Evolutionary conservation across 2,113 vertebrate species (phyloP).

Genomic region (Semnornis frantzii): DNA sequence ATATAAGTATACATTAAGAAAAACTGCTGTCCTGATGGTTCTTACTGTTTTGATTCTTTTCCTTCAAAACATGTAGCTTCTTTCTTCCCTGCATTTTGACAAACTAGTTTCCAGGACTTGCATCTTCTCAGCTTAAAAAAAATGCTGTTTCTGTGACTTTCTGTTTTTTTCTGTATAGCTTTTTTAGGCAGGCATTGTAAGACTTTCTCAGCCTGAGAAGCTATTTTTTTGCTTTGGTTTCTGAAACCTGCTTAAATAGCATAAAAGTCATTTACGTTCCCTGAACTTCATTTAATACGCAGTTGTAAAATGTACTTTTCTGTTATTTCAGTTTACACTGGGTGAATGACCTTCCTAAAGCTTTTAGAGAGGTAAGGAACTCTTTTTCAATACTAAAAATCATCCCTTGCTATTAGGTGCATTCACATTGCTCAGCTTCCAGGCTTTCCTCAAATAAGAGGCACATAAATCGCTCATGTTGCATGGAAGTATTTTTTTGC

Average conservation of each 20-base stretch:
- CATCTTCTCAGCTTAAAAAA: not conserved
- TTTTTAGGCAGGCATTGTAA: not conserved
- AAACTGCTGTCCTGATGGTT: not conserved
- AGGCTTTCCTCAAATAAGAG: not conserved
- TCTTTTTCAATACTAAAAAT: not conserved
- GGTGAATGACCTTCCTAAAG: constrained; percentile 94
- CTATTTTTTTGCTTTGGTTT: not conserved
- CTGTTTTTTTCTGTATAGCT: not conserved
- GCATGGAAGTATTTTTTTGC: not conserved
- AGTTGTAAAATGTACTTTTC: not conserved
- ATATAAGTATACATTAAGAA: accelerated
- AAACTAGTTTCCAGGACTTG: not conserved
- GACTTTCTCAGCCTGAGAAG: not conserved
- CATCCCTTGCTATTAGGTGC: not conserved
- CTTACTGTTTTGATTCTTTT: not conserved
- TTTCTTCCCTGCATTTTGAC: not conserved
- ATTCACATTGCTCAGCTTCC: not conserved
- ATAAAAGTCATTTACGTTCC: not conserved
- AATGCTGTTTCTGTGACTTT: accelerated
- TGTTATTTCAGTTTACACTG: constrained; percentile 89
- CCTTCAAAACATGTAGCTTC: not conserved
- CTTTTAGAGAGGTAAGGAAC: constrained; percentile 87
- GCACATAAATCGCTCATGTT: not conserved
- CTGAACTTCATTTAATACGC: not conserved
- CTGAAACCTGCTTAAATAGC: not conserved